phyloP scores from a whole-genome alignment of 2,888 invertebrate species.

The Dichetophora obliterata region DNA sequence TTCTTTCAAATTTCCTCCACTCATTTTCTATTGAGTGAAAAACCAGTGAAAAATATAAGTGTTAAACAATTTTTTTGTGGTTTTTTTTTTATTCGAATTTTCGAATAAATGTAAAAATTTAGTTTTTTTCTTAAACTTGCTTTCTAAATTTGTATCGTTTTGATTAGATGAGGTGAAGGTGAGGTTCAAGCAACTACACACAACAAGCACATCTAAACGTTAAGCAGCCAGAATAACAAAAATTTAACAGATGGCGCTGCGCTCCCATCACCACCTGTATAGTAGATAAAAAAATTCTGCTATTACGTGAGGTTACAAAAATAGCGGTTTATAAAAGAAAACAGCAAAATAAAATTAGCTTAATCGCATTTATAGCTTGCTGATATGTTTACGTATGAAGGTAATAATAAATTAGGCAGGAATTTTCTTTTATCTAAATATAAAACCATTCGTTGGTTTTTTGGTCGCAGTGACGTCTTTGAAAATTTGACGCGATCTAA shows the following conservation, averaged over 20 bases:
- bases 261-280: constrained; percentile 23
- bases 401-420: neutral
- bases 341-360: neutral
- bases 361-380: constrained; percentile 11
- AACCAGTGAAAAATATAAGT: too few species aligned
- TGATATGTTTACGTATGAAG: neutral
- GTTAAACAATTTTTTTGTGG: neutral
- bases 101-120: too few species aligned
- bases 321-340: neutral
- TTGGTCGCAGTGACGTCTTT: constrained; percentile 21
- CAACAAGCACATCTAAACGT: neutral
- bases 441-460: neutral
- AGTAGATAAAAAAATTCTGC: neutral
- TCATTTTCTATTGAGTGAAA: too few species aligned
- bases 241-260: neutral
- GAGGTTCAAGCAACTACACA: constrained; percentile 27
- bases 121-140: neutral
- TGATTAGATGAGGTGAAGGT: constrained; percentile 1
- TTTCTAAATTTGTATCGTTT: neutral
- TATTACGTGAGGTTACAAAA: constrained; percentile 28
- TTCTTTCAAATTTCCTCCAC: too few species aligned
- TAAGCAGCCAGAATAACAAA: neutral
- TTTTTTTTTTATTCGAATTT: neutral
- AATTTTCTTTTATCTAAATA: neutral
- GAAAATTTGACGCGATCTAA: neutral